A percentile compares a stretch with the other conserved stretches of the same genome.
phyloP scores from a whole-genome alignment of 1,140 invertebrate genomes.

The Aphaenogaster floridana region DNA sequence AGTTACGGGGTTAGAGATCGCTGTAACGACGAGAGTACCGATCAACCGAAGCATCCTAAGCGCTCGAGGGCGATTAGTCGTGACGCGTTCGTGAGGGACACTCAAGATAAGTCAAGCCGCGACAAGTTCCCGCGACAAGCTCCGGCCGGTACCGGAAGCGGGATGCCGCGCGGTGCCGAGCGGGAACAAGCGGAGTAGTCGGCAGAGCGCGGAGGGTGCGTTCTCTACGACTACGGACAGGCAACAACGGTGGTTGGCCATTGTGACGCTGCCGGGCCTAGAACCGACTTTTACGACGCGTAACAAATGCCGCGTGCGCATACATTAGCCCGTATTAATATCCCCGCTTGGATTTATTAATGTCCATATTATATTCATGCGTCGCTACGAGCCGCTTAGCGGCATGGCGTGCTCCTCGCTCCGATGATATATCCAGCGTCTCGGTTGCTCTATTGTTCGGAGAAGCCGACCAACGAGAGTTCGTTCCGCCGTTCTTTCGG shows the following conservation, averaged over 20 bases:
- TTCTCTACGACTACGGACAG: slow-evolving; percentile 42
- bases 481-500: not conserved
- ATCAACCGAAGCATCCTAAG: slow-evolving; percentile 3
- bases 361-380: slow-evolving; percentile 82
- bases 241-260: slow-evolving; percentile 62
- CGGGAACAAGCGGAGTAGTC: slow-evolving; percentile 46
- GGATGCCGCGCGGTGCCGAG: not conserved
- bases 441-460: slow-evolving; percentile 68
- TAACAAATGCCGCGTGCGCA: slow-evolving; percentile 80
- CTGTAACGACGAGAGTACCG: slow-evolving; percentile 24
- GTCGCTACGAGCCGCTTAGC: not conserved
- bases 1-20: slow-evolving; percentile 13
- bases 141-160: slow-evolving; percentile 41
- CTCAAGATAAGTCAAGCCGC: slow-evolving; percentile 47
- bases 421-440: slow-evolving; percentile 81
- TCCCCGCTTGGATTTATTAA: slow-evolving; percentile 82
- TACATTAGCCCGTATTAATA: slow-evolving; percentile 84
- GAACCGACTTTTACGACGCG: slow-evolving; percentile 73
- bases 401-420: not conserved
- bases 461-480: not conserved
- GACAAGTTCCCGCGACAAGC: slow-evolving; percentile 49
- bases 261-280: slow-evolving; percentile 40
- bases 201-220: slow-evolving; percentile 11
- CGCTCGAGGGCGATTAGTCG: slow-evolving; percentile 40
- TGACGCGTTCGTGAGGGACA: slow-evolving; percentile 27